These are phyloP conservation scores for Platalea minor DNA, from an alignment of 2,797 vertebrate genomes.

Conservation along the genomic window DNA sequence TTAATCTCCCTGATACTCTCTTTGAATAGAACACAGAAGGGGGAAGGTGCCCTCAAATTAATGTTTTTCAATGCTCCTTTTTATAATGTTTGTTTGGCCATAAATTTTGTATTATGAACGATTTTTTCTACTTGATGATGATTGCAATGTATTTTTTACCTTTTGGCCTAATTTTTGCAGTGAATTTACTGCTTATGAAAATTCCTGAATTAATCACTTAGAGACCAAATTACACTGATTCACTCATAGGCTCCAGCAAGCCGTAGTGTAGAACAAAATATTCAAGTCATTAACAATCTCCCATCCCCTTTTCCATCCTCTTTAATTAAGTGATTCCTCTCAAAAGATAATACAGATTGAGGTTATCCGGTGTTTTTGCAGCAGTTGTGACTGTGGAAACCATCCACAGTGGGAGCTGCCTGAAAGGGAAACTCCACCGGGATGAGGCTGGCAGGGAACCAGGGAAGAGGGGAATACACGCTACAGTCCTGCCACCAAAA, in stretches of 20 bases:
- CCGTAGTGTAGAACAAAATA: neutral
- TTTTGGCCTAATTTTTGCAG: conserved; percentile 8
- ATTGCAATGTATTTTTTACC: neutral
- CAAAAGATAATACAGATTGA: neutral
- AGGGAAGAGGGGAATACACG: fast-evolving
- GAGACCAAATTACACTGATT: neutral
- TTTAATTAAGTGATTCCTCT: conserved; percentile 2
- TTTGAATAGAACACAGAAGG: neutral
- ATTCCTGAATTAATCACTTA: conserved; percentile 24
- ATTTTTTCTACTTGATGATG: neutral
- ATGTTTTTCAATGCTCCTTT: neutral
- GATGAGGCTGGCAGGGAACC: neutral
- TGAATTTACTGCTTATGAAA: conserved; percentile 17
- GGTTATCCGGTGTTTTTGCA: neutral
- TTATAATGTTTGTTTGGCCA: neutral
- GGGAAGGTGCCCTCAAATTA: neutral
- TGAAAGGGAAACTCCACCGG: neutral
- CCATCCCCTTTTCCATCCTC: neutral
- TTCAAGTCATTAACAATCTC: neutral
- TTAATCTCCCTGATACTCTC: conserved; percentile 4
- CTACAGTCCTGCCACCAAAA: neutral
- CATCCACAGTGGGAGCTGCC: neutral
- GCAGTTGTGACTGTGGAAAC: neutral
- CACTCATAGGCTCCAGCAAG: neutral
- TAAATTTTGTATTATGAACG: neutral